phyloP scores from a whole-genome alignment of 2,797 vertebrate species.

The Chrysocyon brachyurus region DNA sequence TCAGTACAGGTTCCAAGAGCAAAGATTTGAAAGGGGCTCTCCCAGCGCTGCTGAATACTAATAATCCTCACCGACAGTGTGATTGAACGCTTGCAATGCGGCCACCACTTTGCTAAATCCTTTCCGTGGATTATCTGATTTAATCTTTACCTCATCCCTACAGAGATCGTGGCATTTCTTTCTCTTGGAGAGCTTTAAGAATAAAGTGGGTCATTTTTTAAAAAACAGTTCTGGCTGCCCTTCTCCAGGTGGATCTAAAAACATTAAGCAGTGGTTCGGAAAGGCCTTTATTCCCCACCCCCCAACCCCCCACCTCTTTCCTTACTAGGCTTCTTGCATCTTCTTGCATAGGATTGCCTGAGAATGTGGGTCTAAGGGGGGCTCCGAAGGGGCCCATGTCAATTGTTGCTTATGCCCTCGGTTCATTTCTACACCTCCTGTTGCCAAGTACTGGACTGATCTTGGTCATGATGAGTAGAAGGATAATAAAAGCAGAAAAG shows the following conservation, averaged over 20 bases:
- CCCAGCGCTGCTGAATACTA: not conserved
- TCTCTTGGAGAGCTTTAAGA: not conserved
- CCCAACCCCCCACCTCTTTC: not conserved
- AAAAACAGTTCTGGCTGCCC: not conserved
- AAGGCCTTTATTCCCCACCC: not conserved
- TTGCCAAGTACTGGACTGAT: not conserved
- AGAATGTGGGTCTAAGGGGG: not conserved
- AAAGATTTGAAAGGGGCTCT: not conserved
- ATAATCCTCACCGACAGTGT: fast-evolving
- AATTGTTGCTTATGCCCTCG: not conserved
- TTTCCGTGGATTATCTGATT: conserved; percentile 12
- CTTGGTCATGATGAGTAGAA: not conserved
- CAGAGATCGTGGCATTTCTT: not conserved
- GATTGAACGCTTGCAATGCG: not conserved
- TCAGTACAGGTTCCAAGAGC: not conserved
- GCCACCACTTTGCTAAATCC: not conserved
- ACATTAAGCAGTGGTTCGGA: not conserved
- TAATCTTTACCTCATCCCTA: conserved; percentile 1
- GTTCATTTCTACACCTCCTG: not conserved
- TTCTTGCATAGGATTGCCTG: not conserved
- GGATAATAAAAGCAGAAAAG: not conserved
- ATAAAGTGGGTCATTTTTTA: not conserved
- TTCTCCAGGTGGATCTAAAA: not conserved
- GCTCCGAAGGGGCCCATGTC: not conserved
- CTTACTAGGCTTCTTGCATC: not conserved